These are phyloP conservation scores for Polyommatus icarus DNA, from an alignment of 2,888 invertebrate species.

Conservation along the genomic window DNA sequence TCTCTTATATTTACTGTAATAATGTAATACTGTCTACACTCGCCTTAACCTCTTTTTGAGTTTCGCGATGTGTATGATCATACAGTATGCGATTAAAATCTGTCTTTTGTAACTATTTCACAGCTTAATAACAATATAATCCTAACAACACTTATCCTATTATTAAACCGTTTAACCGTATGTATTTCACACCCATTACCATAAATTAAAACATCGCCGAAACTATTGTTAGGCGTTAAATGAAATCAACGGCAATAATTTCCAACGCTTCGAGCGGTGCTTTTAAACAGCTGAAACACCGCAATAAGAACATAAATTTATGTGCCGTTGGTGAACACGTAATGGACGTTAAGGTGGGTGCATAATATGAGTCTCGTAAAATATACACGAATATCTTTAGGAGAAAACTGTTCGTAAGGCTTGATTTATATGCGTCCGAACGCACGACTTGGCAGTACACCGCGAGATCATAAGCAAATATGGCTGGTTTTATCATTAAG, in stretches of 20 bases:
- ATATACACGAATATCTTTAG: not conserved
- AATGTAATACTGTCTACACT: too few relatives aligned
- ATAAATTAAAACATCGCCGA: not conserved
- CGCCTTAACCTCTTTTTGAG: too few relatives aligned
- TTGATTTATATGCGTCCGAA: not conserved
- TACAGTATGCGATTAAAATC: too few relatives aligned
- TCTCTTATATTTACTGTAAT: too few relatives aligned
- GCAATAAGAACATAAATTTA: constrained; percentile 30
- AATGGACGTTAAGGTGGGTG: constrained; percentile 21
- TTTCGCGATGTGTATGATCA: too few relatives aligned
- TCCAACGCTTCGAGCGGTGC: constrained; percentile 13
- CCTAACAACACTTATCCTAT: too few relatives aligned
- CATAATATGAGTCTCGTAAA: not conserved
- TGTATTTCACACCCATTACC: not conserved
- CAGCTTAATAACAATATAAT: too few relatives aligned
- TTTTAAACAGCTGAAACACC: constrained; percentile 28
- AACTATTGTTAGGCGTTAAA: constrained; percentile 13
- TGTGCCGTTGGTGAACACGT: constrained; percentile 20
- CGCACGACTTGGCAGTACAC: too few relatives aligned
- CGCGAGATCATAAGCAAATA: too few relatives aligned
- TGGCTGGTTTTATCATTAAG: too few relatives aligned
- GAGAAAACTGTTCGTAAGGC: not conserved
- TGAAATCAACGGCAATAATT: constrained; percentile 25
- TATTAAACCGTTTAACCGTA: not conserved
- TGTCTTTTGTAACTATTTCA: too few relatives aligned